These are phyloP conservation scores for Cancer borealis DNA, from an alignment of 2,888 invertebrate species.

Conservation along the genomic window DNA sequence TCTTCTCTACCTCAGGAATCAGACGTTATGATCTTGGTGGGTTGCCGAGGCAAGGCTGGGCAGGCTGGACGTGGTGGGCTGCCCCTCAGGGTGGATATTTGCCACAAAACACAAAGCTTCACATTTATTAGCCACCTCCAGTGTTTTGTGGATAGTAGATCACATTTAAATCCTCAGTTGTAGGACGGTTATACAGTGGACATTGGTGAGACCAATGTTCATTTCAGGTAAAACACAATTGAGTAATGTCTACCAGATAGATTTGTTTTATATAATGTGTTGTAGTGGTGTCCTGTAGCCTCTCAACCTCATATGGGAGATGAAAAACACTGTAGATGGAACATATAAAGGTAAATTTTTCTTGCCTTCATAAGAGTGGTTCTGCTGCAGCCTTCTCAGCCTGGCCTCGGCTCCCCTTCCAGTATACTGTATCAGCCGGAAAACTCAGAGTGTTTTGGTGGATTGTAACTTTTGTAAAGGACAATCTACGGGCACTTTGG, in stretches of 20 bases:
- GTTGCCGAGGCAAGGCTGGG: background rate
- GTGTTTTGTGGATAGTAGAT: background rate
- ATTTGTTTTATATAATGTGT: background rate
- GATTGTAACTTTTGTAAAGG: slow-evolving; percentile 59
- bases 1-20: slow-evolving; percentile 77
- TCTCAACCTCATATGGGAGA: slow-evolving; percentile 15
- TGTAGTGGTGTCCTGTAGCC: background rate
- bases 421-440: slow-evolving; percentile 73
- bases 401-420: slow-evolving; percentile 33
- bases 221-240: slow-evolving; percentile 29
- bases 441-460: slow-evolving; percentile 63
- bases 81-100: slow-evolving; percentile 35
- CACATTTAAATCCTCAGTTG: background rate
- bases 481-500: slow-evolving; percentile 68
- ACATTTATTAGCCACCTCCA: background rate
- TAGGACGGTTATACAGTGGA: slow-evolving; percentile 5
- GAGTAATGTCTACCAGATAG: background rate
- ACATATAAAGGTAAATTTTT: slow-evolving; percentile 38
- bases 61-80: background rate
- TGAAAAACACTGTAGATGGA: slow-evolving; percentile 48
- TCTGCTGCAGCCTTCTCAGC: background rate
- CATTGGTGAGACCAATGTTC: slow-evolving; percentile 1
- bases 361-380: slow-evolving; percentile 26
- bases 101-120: background rate
- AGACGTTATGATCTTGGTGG: slow-evolving; percentile 70